phyloP scores from a whole-genome alignment of 2,888 invertebrate species.

The Ischnura elegans region DNA sequence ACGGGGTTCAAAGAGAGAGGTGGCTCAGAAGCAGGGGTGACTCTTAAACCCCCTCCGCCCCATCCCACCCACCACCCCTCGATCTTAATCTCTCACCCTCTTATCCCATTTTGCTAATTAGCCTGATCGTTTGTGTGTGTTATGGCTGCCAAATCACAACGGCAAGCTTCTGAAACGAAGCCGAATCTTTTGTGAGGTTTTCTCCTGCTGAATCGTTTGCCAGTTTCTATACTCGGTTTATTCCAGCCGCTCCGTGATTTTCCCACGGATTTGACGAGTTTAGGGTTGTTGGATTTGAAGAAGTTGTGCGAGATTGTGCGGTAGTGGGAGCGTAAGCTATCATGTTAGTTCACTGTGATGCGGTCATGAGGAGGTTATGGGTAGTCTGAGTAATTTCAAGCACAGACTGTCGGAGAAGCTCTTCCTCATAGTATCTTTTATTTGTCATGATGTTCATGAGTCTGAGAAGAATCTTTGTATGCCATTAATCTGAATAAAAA shows the following conservation, averaged over 20 bases:
- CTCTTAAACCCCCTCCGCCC: neutral
- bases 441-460: no score
- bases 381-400: no score
- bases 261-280: neutral
- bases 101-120: neutral
- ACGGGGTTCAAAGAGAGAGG: slow-evolving; percentile 17
- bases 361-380: no score
- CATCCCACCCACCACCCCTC: neutral
- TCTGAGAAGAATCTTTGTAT: no score
- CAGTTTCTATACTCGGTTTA: no score
- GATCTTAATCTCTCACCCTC: neutral
- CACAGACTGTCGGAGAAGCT: no score
- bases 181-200: neutral
- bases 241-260: neutral
- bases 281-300: neutral
- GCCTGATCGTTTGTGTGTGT: neutral
- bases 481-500: no score
- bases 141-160: neutral
- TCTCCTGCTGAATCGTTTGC: no score
- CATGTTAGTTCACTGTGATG: no score
- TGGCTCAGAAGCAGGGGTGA: neutral
- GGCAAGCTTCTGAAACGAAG: neutral
- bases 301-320: neutral
- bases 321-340: no score
- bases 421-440: no score